A percentile compares a stretch with the other conserved stretches of the same genome.
Conservation (phyloP, 2,797 vertebrate genomes). For the Danio jaintianensis region DNA sequence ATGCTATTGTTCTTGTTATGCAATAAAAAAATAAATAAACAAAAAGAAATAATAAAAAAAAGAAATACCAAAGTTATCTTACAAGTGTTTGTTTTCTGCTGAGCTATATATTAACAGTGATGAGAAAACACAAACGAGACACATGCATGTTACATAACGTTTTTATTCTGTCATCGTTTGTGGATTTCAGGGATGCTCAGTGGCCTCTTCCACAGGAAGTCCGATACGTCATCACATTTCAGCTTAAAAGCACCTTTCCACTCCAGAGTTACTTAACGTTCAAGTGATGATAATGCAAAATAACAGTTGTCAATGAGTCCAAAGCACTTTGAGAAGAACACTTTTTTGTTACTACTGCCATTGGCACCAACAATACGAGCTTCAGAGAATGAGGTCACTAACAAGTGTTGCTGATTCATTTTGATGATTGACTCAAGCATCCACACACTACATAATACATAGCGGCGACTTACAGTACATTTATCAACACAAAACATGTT, state of each 20-base stretch:
- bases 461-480: constrained; percentile 9
- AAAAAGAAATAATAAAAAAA: no score
- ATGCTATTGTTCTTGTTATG: no score
- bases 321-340: constrained; percentile 4
- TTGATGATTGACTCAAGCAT: constrained; percentile 56
- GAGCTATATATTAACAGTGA: background rate
- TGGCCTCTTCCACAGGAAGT: constrained; percentile 10
- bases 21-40: no score
- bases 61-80: no score
- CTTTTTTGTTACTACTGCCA: constrained; percentile 21
- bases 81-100: background rate
- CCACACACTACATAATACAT: constrained; percentile 16
- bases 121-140: background rate
- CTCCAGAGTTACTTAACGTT: constrained; percentile 20
- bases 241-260: constrained; percentile 10
- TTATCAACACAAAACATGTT: constrained; percentile 19
- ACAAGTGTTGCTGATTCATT: constrained; percentile 43
- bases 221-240: constrained; percentile 8
- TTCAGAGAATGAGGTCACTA: constrained; percentile 40
- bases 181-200: constrained; percentile 10
- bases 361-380: constrained; percentile 25
- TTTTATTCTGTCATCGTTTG: constrained; percentile 32
- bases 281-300: background rate
- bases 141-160: background rate
- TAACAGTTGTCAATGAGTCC: background rate